phyloP scores from a whole-genome alignment of 2,797 vertebrate species.

The Saxicola maurus region DNA sequence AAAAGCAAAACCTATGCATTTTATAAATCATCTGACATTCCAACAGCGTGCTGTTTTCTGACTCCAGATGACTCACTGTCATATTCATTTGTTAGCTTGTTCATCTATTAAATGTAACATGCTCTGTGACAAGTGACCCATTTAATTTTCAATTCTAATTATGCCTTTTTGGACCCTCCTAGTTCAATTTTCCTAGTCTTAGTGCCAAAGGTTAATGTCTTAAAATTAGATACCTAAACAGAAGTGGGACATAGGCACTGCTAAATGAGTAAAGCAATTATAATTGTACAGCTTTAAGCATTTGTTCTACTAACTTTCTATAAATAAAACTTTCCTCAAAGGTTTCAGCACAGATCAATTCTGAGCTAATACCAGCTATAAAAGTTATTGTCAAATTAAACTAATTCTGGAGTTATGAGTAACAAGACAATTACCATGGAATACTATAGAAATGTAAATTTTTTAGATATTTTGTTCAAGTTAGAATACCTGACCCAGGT shows the following conservation, averaged over 20 bases:
- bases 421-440: neutral
- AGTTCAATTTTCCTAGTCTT: neutral
- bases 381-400: neutral
- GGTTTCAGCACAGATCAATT: neutral
- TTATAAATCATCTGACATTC: conserved; percentile 39
- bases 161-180: neutral
- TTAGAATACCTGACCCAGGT: neutral
- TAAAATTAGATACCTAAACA: neutral
- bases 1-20: conserved; percentile 16
- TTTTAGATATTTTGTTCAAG: neutral
- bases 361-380: neutral
- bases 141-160: conserved; percentile 13
- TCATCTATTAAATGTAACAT: conserved; percentile 6
- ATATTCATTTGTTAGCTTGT: conserved; percentile 34
- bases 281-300: neutral
- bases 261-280: neutral
- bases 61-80: conserved; percentile 48
- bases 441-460: neutral
- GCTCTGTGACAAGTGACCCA: conserved; percentile 3
- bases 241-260: neutral
- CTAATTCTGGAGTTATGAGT: neutral
- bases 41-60: conserved; percentile 5
- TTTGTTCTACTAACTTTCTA: neutral
- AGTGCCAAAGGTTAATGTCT: conserved; percentile 3
- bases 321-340: conserved; percentile 4